Conservation (phyloP, 2,113 vertebrate genomes). For the Donacobius atricapilla region DNA sequence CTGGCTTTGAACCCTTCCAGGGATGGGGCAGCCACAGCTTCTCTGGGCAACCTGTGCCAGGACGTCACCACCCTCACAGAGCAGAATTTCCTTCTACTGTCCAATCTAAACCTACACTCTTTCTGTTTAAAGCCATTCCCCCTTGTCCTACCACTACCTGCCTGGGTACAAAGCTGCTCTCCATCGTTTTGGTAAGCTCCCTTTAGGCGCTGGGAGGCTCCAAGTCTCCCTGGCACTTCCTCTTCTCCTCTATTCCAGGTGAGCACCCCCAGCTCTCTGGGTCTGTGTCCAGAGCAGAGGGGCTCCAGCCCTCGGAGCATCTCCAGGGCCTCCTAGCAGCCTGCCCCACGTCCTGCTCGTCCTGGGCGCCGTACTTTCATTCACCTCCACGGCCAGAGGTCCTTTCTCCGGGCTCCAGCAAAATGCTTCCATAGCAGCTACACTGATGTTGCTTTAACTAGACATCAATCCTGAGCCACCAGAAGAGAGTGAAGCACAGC, state of each 20-base stretch:
- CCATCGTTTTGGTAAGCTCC: background rate
- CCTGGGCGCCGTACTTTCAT: background rate
- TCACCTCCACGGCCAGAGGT: no score
- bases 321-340: background rate
- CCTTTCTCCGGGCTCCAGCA: background rate
- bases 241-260: background rate
- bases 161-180: background rate
- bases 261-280: no score
- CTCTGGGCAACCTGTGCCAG: background rate
- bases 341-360: background rate
- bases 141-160: background rate
- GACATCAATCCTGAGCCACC: no score
- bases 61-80: rapidly evolving
- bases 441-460: no score
- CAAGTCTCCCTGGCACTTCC: background rate
- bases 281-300: background rate
- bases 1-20: background rate
- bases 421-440: no score
- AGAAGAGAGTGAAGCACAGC: no score
- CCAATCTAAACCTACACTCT: background rate
- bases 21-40: background rate
- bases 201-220: background rate
- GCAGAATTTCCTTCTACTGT: background rate
- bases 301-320: background rate
- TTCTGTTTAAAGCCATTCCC: background rate